Conservation (phyloP, 92 coral and sea anemone species). For the Blastomussa wellsi region DNA sequence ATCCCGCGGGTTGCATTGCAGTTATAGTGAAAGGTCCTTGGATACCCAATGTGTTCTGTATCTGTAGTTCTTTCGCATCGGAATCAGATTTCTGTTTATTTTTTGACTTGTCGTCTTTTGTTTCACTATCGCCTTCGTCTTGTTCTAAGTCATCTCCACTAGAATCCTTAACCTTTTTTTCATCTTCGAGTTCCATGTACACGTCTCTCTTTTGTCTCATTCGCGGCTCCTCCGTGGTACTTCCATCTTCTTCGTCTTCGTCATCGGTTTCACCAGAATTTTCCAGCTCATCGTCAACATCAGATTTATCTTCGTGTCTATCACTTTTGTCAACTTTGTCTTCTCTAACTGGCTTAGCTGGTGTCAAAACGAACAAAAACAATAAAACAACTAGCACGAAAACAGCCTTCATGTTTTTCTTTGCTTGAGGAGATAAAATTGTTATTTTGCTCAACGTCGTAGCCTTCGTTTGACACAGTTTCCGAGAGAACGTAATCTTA, state of each 20-base stretch:
- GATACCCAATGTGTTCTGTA: conserved; percentile 32
- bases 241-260: conserved; percentile 40
- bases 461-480: neutral
- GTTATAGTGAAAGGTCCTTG: conserved; percentile 60
- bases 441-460: neutral
- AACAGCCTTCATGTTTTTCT: conserved; percentile 11
- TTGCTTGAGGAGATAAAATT: neutral
- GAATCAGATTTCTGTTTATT: neutral
- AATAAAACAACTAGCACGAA: conserved; percentile 2
- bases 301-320: conserved; percentile 7
- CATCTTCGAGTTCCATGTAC: neutral
- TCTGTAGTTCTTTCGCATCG: conserved; percentile 10
- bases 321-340: neutral
- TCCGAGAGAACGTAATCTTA: conserved; percentile 36
- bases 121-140: neutral
- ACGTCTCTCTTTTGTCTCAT: conserved; percentile 28
- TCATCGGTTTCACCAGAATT: conserved; percentile 22
- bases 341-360: conserved; percentile 31
- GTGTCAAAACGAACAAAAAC: conserved; percentile 1
- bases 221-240: conserved; percentile 31
- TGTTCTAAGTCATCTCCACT: conserved; percentile 29
- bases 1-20: conserved; percentile 52
- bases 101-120: conserved; percentile 7
- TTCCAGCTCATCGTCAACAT: conserved; percentile 21
- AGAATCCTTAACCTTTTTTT: conserved; percentile 5